Conservation (phyloP, 2,888 invertebrate species). For the Microplitis deprimator region DNA sequence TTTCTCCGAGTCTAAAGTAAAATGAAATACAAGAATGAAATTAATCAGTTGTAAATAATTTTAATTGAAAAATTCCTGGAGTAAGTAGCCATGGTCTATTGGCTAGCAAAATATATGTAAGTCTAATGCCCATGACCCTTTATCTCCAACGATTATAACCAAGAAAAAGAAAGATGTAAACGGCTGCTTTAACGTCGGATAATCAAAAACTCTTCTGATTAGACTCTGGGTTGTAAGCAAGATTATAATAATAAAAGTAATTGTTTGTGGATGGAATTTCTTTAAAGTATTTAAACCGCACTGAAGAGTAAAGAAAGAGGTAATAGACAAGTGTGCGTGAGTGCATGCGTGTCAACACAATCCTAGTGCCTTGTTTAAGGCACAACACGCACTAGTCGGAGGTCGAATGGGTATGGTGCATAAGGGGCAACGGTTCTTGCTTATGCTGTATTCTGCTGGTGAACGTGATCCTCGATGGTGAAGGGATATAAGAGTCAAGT, state of each 20-base stretch:
- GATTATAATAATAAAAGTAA: slow-evolving; percentile 14
- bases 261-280: slow-evolving; percentile 28
- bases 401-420: slow-evolving; percentile 37
- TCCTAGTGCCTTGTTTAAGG: slow-evolving; percentile 24
- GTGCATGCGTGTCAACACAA: slow-evolving; percentile 40
- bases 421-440: slow-evolving; percentile 38
- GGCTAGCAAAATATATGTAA: too few species aligned
- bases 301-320: slow-evolving; percentile 7
- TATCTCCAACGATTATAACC: too few species aligned
- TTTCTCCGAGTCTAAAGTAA: too few species aligned
- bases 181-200: neutral
- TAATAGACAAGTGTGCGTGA: slow-evolving; percentile 23
- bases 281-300: neutral
- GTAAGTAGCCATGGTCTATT: too few species aligned
- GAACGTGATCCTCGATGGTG: neutral
- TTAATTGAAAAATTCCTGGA: too few species aligned
- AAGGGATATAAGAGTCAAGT: slow-evolving; percentile 14
- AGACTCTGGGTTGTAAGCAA: neutral
- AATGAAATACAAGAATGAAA: too few species aligned
- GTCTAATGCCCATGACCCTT: too few species aligned
- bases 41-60: too few species aligned
- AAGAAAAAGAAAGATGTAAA: too few species aligned
- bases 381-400: slow-evolving; percentile 28
- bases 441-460: slow-evolving; percentile 2
- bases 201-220: neutral